Conservation (phyloP, 2,797 vertebrate genomes). For the Lateolabrax maculatus region DNA sequence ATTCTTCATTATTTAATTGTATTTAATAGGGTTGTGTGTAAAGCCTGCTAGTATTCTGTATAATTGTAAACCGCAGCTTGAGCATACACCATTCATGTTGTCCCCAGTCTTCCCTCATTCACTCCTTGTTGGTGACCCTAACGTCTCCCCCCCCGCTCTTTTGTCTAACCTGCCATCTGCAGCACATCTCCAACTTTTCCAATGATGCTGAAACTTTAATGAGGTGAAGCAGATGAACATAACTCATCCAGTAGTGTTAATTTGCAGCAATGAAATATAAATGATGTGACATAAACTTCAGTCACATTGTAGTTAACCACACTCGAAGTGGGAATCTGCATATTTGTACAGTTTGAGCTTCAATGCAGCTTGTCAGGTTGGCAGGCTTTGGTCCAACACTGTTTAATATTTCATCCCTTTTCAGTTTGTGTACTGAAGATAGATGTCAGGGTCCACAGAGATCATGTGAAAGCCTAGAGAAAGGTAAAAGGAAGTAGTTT, state of each 20-base stretch:
- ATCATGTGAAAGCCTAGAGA: neutral
- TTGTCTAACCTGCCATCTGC: slow-evolving; percentile 28
- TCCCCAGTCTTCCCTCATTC: slow-evolving; percentile 4
- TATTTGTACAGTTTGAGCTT: slow-evolving; percentile 1
- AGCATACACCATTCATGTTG: slow-evolving; percentile 33
- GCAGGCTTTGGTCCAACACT: neutral
- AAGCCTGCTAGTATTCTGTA: slow-evolving; percentile 3
- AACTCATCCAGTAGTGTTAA: slow-evolving; percentile 41
- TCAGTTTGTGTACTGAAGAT: slow-evolving; percentile 5
- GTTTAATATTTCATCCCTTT: slow-evolving; percentile 41
- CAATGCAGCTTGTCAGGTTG: neutral
- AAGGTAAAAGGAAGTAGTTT: neutral
- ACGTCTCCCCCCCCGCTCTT: neutral
- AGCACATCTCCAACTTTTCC: slow-evolving; percentile 9
- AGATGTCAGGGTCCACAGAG: neutral
- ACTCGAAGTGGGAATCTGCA: slow-evolving; percentile 9
- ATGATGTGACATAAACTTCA: slow-evolving; percentile 42
- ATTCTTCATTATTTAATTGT: neutral
- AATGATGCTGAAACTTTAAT: slow-evolving; percentile 64
- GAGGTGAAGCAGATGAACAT: slow-evolving; percentile 47
- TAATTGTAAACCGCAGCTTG: neutral
- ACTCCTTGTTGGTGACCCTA: neutral
- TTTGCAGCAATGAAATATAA: slow-evolving; percentile 61
- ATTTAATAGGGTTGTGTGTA: neutral
- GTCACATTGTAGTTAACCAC: slow-evolving; percentile 8